A percentile compares a stretch with the other conserved stretches of the same genome.
Conservation (phyloP, 1,140 invertebrate genomes). For the Ooceraea biroi region DNA sequence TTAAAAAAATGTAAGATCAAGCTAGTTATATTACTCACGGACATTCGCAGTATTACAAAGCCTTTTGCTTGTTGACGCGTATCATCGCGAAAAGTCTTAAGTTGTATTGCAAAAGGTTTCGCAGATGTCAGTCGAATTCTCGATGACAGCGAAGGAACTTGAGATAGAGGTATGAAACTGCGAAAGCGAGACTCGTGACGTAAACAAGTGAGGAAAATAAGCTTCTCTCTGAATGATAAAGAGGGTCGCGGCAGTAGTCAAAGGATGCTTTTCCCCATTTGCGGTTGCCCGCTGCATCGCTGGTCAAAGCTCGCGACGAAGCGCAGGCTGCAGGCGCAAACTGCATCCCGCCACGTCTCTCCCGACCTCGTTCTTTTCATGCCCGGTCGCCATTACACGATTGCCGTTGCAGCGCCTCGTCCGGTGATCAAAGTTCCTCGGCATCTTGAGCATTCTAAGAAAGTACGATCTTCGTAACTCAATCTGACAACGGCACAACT, state of each 20-base stretch:
- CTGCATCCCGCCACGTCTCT: not conserved
- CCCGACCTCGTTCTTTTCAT: slow-evolving; percentile 31
- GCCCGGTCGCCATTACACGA: slow-evolving; percentile 53
- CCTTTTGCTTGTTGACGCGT: not conserved
- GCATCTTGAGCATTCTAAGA: slow-evolving; percentile 29
- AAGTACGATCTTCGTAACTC: slow-evolving; percentile 55
- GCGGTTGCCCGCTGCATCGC: slow-evolving; percentile 8
- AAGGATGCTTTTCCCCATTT: slow-evolving; percentile 49
- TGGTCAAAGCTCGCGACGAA: slow-evolving; percentile 24
- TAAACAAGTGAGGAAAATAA: slow-evolving; percentile 64
- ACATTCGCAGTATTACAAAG: not conserved
- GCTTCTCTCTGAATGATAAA: slow-evolving; percentile 55
- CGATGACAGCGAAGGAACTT: not conserved
- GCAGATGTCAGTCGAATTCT: slow-evolving; percentile 6
- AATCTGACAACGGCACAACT: slow-evolving; percentile 41
- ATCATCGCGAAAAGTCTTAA: slow-evolving; percentile 20
- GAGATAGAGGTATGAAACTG: not conserved
- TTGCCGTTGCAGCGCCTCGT: slow-evolving; percentile 42
- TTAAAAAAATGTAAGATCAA: not conserved
- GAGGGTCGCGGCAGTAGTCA: slow-evolving; percentile 24
- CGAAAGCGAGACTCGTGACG: slow-evolving; percentile 25
- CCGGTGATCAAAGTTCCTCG: slow-evolving; percentile 50
- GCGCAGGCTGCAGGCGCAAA: not conserved
- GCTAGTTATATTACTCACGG: not conserved
- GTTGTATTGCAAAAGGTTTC: slow-evolving; percentile 27